A percentile compares a stretch with the other conserved stretches of the same genome.
Evolutionary conservation across 2,113 vertebrate genomes (phyloP).

Genomic region (Anthoscopus minutus): DNA sequence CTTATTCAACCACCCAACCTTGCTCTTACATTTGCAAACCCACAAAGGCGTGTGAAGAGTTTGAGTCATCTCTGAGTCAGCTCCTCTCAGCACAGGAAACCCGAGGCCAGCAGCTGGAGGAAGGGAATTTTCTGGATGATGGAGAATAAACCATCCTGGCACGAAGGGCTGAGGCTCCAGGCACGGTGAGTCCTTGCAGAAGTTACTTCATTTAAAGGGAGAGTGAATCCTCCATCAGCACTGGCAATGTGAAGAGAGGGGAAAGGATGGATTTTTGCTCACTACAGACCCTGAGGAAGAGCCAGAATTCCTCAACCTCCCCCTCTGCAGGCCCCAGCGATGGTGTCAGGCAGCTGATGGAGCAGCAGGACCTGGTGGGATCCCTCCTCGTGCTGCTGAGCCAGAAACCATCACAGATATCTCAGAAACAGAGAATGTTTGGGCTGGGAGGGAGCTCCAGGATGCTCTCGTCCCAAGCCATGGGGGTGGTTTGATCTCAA

Average conservation of each 20-base stretch:
- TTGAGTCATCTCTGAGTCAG: background rate
- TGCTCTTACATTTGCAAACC: background rate
- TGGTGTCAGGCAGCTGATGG: background rate
- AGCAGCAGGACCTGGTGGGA: background rate
- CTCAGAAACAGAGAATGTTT: background rate
- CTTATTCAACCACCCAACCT: background rate
- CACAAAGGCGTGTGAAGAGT: background rate
- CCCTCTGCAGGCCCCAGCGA: background rate
- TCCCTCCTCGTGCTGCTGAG: background rate
- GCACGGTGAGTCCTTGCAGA: background rate
- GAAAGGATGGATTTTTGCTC: background rate
- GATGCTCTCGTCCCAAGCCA: background rate
- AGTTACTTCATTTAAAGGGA: background rate
- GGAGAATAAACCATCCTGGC: background rate
- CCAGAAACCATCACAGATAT: rapidly evolving
- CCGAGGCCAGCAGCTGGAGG: background rate
- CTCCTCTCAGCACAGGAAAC: background rate
- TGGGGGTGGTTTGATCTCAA: background rate
- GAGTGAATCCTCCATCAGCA: background rate
- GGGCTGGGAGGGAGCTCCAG: background rate
- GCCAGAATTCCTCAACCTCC: background rate
- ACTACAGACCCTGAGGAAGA: rapidly evolving
- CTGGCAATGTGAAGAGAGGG: rapidly evolving
- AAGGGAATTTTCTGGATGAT: background rate
- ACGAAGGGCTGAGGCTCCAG: background rate